Percentiles rank a stretch among this genome's conserved stretches.
Evolutionary conservation across 2,113 vertebrate genomes (phyloP).

Genomic region (Sturnira hondurensis): DNA sequence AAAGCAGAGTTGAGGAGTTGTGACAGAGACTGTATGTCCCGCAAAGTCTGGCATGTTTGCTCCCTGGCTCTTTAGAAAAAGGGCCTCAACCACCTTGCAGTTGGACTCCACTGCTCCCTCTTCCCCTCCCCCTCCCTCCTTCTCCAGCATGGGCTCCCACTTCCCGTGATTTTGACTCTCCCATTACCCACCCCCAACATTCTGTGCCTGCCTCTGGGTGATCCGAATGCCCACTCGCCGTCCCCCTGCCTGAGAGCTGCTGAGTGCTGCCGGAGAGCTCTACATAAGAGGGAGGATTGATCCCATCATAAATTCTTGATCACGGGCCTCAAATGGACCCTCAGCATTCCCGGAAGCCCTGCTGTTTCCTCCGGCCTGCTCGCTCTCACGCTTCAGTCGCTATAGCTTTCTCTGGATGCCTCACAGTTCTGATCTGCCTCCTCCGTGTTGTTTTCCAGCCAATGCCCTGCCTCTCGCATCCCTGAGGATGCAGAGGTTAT

Average conservation of each 20-base stretch:
- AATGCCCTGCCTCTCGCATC: not conserved
- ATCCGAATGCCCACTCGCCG: too few species aligned
- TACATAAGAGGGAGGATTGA: not conserved
- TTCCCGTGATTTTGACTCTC: not conserved
- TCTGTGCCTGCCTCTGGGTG: not conserved
- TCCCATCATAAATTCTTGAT: not conserved
- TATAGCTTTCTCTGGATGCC: not conserved
- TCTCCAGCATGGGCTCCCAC: rapidly evolving
- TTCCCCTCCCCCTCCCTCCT: too few species aligned
- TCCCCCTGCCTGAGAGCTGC: not conserved
- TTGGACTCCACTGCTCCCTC: not conserved
- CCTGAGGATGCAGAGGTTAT: not conserved
- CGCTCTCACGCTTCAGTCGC: rapidly evolving
- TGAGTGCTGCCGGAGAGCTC: not conserved
- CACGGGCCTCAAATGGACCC: not conserved
- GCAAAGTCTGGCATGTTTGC: not conserved
- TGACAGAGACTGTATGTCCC: not conserved
- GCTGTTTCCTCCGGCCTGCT: not conserved
- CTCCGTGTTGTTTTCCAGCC: too few species aligned
- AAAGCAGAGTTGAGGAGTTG: not conserved
- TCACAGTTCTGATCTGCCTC: rapidly evolving
- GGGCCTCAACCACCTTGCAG: not conserved
- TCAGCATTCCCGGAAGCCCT: not conserved
- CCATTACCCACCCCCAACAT: not conserved
- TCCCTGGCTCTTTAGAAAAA: not conserved